Conservation (phyloP, 2,888 invertebrate genomes). For the Itoplectis maculator region DNA sequence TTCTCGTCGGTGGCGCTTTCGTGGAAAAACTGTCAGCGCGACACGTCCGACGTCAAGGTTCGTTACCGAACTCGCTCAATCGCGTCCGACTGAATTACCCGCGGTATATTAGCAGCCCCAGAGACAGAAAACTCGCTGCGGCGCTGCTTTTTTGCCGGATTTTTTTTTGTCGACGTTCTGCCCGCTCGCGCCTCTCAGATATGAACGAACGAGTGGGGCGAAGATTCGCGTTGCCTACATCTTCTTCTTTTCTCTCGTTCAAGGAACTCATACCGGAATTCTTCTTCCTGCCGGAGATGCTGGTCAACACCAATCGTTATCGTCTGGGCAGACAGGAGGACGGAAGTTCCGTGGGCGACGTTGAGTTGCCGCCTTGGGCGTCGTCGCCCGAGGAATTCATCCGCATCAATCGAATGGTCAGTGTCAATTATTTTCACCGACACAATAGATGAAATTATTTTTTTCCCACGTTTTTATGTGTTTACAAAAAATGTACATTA, state of each 20-base stretch:
- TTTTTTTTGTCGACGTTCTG: slow-evolving; percentile 26
- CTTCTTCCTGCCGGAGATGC: slow-evolving; percentile 99
- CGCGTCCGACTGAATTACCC: slow-evolving; percentile 43
- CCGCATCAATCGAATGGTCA: slow-evolving; percentile 97
- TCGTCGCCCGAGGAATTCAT: slow-evolving; percentile 99
- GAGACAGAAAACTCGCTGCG: slow-evolving; percentile 32
- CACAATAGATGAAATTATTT: too few species aligned
- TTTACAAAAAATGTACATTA: neutral
- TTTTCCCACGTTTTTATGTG: too few species aligned
- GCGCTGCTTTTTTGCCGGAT: slow-evolving; percentile 21
- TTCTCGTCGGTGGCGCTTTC: slow-evolving; percentile 97
- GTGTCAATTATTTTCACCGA: slow-evolving; percentile 46
- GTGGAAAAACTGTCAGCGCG: slow-evolving; percentile 99
- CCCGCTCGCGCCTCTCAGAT: neutral
- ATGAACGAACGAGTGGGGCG: neutral
- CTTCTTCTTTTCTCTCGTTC: slow-evolving; percentile 70
- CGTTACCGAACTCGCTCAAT: slow-evolving; percentile 58
- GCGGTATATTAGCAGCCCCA: slow-evolving; percentile 18
- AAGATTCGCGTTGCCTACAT: slow-evolving; percentile 2
- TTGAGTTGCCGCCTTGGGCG: slow-evolving; percentile 98
- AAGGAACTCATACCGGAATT: slow-evolving; percentile 98
- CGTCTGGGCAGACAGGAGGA: slow-evolving; percentile 96
- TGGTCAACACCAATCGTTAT: slow-evolving; percentile 94
- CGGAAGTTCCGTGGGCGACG: slow-evolving; percentile 91
- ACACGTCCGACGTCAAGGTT: slow-evolving; percentile 99